These are phyloP conservation scores for Platysteira castanea DNA, from an alignment of 2,113 vertebrate species.

Conservation along the genomic window DNA sequence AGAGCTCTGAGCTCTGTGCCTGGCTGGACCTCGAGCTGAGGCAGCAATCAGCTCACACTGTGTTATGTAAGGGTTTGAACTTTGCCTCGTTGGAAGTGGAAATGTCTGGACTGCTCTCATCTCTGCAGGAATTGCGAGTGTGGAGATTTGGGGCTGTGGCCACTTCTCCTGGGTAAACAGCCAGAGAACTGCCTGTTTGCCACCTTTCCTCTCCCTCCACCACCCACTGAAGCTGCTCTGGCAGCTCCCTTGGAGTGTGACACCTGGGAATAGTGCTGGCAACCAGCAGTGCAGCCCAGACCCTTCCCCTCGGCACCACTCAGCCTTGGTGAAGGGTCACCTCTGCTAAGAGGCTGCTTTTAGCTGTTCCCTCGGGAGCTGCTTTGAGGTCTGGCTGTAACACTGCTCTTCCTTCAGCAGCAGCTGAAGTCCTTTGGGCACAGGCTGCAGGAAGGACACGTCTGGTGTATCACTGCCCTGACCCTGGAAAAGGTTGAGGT, in stretches of 20 bases:
- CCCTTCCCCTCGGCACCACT: accelerated
- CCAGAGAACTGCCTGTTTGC: neutral
- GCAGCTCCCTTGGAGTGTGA: neutral
- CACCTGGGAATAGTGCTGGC: neutral
- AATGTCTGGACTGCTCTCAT: neutral
- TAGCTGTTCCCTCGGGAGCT: neutral
- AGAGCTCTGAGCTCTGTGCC: neutral
- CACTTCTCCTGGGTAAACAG: neutral
- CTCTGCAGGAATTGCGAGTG: neutral
- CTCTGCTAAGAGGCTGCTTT: neutral
- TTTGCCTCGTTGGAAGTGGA: neutral
- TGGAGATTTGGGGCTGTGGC: neutral
- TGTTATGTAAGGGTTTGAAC: neutral
- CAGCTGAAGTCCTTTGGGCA: neutral
- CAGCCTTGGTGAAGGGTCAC: neutral
- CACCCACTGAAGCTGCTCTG: neutral
- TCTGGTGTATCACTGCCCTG: neutral
- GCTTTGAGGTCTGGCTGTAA: neutral
- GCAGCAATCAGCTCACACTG: neutral
- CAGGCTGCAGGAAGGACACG: neutral
- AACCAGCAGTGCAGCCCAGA: neutral
- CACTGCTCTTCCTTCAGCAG: neutral
- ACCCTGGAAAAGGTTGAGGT: neutral
- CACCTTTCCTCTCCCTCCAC: neutral
- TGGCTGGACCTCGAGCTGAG: neutral